Base-by-base conservation (phyloP, 2,797 vertebrate genomes). In the Scomberomorus guttatus region DNA sequence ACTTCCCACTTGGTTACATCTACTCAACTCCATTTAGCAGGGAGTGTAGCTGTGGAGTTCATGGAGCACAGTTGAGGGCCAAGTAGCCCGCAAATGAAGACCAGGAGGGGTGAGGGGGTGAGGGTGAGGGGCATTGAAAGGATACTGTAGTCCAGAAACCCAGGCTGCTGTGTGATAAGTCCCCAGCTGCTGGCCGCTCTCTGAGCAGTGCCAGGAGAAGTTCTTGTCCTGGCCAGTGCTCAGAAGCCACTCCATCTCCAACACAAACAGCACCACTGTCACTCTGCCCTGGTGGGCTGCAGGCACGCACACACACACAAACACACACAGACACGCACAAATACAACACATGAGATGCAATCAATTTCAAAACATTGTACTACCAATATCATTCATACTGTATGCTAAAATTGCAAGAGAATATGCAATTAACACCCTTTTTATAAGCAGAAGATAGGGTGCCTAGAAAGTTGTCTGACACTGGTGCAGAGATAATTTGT, bases 201-300 rank as follows among this genome's bases (percentile, higher is more conserved):
- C 98, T 0, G 98, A 99, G 82, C 98, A 99, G 92, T 99, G 97
- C 98, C 98, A 99, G 0, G 96, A 96, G 83, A 99, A 97, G 73
- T 94, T 95, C 75, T 98, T 98, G 93, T 99, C 98, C 88, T 99
- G 98, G 9, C 97, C 97, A 0, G 98, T 97, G 91, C 98, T 99
- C 84, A 99, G 86, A 56, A 99, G 92, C 98, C 98, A 99, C 89
- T 99, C 98, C 97, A 99, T 98, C 94, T 99, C 98, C 96, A 99
- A 91, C 57, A 99, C 96, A 79, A 99, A 99, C 61, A 99, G 94
- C 77, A 98, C 94, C 95, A 98, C 97, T 0, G 97, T 97, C 78
- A 99, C 98, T 62, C 95, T 93, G 90, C 96, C 96, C 88, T 98
- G 98, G 87, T 99, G 98, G 22, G 97, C 98, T 99, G 92, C 67